Evolutionary conservation across 2,113 vertebrate species (phyloP).

Genomic region (Sapajus apella): DNA sequence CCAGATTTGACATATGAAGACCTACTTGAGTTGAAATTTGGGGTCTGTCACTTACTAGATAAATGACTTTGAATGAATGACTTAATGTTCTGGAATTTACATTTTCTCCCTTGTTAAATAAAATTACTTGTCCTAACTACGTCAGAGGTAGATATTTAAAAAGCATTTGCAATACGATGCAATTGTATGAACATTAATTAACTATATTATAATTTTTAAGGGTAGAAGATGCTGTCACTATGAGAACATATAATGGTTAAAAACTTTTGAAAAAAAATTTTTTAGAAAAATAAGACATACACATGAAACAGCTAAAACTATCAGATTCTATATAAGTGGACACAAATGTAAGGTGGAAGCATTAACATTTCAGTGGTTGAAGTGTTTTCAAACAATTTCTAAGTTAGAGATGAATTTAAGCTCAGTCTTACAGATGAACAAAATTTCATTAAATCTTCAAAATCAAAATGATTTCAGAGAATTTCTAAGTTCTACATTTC

Average conservation of each 20-base stretch:
- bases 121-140: neutral
- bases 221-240: neutral
- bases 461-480: neutral
- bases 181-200: neutral
- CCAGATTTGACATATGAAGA: neutral
- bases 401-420: neutral
- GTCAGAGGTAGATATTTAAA: neutral
- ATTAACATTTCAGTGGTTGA: neutral
- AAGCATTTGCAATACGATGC: neutral
- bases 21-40: neutral
- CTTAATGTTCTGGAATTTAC: neutral
- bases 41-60: neutral
- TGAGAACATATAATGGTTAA: neutral
- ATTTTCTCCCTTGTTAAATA: neutral
- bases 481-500: neutral
- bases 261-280: neutral
- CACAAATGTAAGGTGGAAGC: neutral
- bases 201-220: neutral
- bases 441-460: constrained; percentile 2
- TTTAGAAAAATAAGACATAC: neutral
- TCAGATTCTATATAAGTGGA: neutral
- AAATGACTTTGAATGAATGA: constrained; percentile 1
- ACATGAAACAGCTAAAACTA: neutral
- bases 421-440: neutral
- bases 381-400: neutral